Evolutionary conservation across 1,140 invertebrate species (phyloP).

Genomic region (Drosophila obscura): DNA sequence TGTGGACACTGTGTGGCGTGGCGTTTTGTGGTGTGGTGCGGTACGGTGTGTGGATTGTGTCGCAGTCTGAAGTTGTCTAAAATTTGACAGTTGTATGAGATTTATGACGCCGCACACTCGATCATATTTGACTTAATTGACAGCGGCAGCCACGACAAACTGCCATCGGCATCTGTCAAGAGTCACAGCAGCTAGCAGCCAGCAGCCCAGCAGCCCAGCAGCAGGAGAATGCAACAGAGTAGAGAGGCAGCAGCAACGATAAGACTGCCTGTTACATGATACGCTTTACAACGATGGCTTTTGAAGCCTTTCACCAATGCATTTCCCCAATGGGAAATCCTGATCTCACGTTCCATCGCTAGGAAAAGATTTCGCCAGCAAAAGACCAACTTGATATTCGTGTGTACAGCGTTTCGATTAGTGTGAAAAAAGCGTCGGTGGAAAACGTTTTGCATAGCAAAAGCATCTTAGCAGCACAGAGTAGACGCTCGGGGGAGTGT

Average conservation of each 20-base stretch:
- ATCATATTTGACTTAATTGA: conserved; percentile 82
- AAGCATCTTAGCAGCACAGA: too few species aligned
- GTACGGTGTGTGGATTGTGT: conserved; percentile 35
- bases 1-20: not conserved
- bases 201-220: not conserved
- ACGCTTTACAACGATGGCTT: too few species aligned
- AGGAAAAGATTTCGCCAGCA: too few species aligned
- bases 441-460: too few species aligned
- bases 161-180: conserved; percentile 64
- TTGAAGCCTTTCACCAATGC: too few species aligned
- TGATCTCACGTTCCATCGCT: too few species aligned
- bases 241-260: not conserved
- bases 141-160: conserved; percentile 78
- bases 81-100: conserved; percentile 80
- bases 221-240: conserved; percentile 11
- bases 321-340: too few species aligned
- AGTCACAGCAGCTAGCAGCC: conserved; percentile 10
- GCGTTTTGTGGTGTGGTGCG: not conserved
- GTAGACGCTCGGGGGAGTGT: too few species aligned
- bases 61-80: conserved; percentile 72
- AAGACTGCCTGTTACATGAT: too few species aligned
- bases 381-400: too few species aligned
- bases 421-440: too few species aligned
- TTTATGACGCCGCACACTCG: conserved; percentile 79
- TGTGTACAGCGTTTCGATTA: too few species aligned